Percentiles rank a stretch among this genome's conserved stretches.
Conservation (phyloP, 1,140 invertebrate species). For the Lutraria rhynchaena region DNA sequence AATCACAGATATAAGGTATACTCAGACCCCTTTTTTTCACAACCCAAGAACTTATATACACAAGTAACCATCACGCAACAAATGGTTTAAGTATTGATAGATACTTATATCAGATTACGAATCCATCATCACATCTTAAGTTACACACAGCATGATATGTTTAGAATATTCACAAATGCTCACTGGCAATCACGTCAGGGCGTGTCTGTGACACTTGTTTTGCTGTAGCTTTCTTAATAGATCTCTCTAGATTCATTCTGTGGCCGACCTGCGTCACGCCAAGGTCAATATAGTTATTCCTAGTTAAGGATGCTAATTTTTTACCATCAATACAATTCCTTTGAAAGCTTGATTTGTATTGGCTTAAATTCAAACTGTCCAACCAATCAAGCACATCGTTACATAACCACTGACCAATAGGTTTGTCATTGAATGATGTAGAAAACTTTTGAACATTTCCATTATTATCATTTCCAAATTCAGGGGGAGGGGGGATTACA, state of each 20-base stretch:
- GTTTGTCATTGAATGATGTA: constrained; percentile 72
- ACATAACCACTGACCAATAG: constrained; percentile 76
- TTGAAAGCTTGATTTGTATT: constrained; percentile 79
- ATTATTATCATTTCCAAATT: constrained; percentile 60
- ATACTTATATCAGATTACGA: too few relatives aligned
- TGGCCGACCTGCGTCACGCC: constrained; percentile 80
- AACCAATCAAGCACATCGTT: constrained; percentile 80
- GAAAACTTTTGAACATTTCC: constrained; percentile 44
- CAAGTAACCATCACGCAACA: too few relatives aligned
- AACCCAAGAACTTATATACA: too few relatives aligned
- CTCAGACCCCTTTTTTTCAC: too few relatives aligned
- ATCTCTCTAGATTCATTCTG: constrained; percentile 79
- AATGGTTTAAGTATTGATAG: too few relatives aligned
- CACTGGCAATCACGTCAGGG: constrained; percentile 36
- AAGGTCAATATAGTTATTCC: constrained; percentile 79
- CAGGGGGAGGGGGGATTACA: constrained; percentile 73
- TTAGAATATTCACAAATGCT: constrained; percentile 37
- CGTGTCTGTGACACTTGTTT: constrained; percentile 15
- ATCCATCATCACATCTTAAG: too few relatives aligned
- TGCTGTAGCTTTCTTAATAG: constrained; percentile 77
- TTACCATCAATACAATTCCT: constrained; percentile 78
- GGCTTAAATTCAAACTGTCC: constrained; percentile 77
- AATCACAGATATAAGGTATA: too few relatives aligned
- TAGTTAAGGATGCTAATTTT: constrained; percentile 72
- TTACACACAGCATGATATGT: not conserved